These are phyloP conservation scores for Spea multiplicata DNA, from an alignment of 2,113 vertebrate genomes.

Conservation along the genomic window DNA sequence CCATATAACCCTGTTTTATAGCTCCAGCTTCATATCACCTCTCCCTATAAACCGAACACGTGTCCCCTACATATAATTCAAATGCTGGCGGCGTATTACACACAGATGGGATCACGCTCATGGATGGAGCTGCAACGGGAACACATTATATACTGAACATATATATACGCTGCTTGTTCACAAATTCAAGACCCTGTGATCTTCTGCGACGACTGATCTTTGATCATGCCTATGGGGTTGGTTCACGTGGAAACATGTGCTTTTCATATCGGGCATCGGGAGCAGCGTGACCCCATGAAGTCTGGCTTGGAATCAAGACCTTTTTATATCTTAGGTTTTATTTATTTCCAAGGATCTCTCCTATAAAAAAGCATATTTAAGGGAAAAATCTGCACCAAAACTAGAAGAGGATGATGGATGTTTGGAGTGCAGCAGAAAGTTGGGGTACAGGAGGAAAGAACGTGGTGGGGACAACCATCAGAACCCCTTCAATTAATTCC, in stretches of 20 bases:
- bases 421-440: no score
- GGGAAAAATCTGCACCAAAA: no score
- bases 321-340: background rate
- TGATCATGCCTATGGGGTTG: constrained; percentile 14
- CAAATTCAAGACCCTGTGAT: constrained; percentile 28
- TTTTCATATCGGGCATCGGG: constrained; percentile 31
- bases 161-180: constrained; percentile 36
- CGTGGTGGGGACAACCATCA: no score
- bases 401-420: no score
- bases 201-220: constrained; percentile 26
- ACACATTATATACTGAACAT: background rate
- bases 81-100: background rate
- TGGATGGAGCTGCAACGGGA: background rate
- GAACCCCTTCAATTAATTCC: no score
- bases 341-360: background rate
- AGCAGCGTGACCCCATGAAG: background rate
- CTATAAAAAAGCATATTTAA: background rate
- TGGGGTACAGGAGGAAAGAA: no score
- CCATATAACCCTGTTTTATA: background rate
- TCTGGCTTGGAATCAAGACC: constrained; percentile 11
- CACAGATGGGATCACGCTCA: constrained; percentile 19
- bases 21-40: constrained; percentile 6
- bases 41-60: background rate
- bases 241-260: constrained; percentile 35
- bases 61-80: constrained; percentile 3